Conservation (phyloP, 2,888 invertebrate genomes). For the Andrena trimmerana region DNA sequence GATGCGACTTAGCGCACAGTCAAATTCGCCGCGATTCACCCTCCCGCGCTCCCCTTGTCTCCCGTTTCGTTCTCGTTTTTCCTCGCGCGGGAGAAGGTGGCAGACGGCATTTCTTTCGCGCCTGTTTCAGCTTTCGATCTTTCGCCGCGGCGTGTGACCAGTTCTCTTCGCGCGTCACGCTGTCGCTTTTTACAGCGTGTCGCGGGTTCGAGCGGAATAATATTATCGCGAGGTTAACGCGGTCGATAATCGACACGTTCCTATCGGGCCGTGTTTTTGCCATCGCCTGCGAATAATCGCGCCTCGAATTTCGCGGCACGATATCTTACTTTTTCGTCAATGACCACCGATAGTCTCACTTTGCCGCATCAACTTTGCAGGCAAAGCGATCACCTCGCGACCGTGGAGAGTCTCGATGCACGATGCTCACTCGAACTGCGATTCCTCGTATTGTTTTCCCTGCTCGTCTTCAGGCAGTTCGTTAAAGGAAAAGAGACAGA, state of each 20-base stretch:
- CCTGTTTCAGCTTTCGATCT: slow-evolving; percentile 35
- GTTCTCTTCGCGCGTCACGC: slow-evolving; percentile 51
- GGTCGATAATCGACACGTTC: slow-evolving; percentile 32
- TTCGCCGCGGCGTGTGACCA: slow-evolving; percentile 26
- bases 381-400: too few species aligned
- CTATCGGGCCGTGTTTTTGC: slow-evolving; percentile 12
- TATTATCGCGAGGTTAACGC: slow-evolving; percentile 59
- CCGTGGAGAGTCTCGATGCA: too few species aligned
- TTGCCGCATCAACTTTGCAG: neutral
- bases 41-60: too few species aligned
- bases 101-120: neutral
- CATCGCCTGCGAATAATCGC: slow-evolving; percentile 19
- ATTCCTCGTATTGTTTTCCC: too few species aligned
- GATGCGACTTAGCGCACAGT: neutral
- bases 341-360: neutral
- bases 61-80: neutral
- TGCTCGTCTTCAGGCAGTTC: too few species aligned
- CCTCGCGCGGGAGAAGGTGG: neutral
- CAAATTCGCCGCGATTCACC: slow-evolving; percentile 25
- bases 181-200: slow-evolving; percentile 55
- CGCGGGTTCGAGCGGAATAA: slow-evolving; percentile 56
- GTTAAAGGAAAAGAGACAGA: neutral
- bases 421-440: too few species aligned
- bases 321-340: slow-evolving; percentile 8
- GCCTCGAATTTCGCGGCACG: neutral